phyloP scores from a whole-genome alignment of 1,140 invertebrate genomes.

The Camponotus pennsylvanicus region DNA sequence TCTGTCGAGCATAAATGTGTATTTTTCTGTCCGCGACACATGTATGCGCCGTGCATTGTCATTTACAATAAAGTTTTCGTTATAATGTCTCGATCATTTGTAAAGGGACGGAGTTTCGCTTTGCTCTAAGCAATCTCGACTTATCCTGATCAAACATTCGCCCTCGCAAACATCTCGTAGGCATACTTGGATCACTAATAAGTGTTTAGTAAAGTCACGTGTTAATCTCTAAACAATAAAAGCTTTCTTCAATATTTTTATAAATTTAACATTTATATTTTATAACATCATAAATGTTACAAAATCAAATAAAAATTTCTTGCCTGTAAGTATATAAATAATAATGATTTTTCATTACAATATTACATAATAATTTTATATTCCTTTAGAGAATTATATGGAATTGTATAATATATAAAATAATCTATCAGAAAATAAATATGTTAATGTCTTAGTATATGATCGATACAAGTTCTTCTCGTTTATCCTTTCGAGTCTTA shows the following conservation, averaged over 20 bases:
- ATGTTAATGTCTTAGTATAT: neutral
- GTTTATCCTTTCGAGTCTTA: conserved; percentile 32
- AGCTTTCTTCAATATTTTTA: neutral
- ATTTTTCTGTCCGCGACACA: neutral
- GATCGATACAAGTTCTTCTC: conserved; percentile 7
- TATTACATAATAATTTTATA: neutral
- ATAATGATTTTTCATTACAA: neutral
- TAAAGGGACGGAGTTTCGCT: conserved; percentile 18
- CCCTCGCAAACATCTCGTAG: conserved; percentile 34
- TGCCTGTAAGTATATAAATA: neutral
- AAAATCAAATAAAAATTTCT: neutral
- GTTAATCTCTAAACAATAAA: neutral
- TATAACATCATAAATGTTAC: neutral
- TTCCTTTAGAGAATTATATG: neutral
- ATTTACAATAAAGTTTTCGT: conserved; percentile 3
- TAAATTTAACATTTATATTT: neutral
- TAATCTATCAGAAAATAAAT: neutral
- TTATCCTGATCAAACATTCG: conserved; percentile 24
- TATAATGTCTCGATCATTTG: neutral
- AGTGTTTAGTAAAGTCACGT: conserved; percentile 30
- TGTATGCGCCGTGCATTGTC: neutral
- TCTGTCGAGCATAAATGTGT: neutral
- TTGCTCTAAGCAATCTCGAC: conserved; percentile 36
- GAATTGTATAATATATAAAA: neutral
- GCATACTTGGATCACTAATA: conserved; percentile 38